A percentile compares a stretch with the other conserved stretches of the same genome.
Conservation (phyloP, 1,140 invertebrate species). For the Arion vulgaris region DNA sequence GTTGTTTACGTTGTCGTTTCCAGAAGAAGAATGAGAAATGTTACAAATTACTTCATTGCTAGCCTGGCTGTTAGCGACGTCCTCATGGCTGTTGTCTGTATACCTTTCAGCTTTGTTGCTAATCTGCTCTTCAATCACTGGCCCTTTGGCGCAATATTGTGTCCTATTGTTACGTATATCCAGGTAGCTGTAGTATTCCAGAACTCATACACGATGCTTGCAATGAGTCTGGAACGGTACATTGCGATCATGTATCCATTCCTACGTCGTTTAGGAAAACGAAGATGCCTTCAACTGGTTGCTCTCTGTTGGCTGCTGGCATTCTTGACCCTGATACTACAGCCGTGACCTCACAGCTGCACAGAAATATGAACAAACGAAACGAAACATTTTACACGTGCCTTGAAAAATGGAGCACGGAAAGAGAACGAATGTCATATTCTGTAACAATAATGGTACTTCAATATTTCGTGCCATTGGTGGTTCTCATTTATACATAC, state of each 20-base stretch:
- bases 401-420: conserved; percentile 60
- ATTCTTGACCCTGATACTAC: conserved; percentile 86
- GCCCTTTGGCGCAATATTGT: conserved; percentile 92
- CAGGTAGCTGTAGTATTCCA: conserved; percentile 97
- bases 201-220: conserved; percentile 92
- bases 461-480: conserved; percentile 88
- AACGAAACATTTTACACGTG: conserved; percentile 44
- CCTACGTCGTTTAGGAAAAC: conserved; percentile 83
- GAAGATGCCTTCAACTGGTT: conserved; percentile 82
- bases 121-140: conserved; percentile 90
- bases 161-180: conserved; percentile 86
- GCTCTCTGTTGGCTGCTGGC: conserved; percentile 84
- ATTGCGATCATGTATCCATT: conserved; percentile 93
- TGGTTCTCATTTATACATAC: conserved; percentile 89
- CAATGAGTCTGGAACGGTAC: conserved; percentile 96
- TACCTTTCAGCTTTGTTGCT: conserved; percentile 92
- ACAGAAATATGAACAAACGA: conserved; percentile 8
- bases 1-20: conserved; percentile 90
- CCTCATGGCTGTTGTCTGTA: conserved; percentile 93
- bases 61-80: conserved; percentile 96
- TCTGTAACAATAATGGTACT: conserved; percentile 84
- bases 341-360: conserved; percentile 77
- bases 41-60: conserved; percentile 96
- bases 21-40: conserved; percentile 88
- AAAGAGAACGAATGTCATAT: conserved; percentile 79